Evolutionary conservation across 1,140 invertebrate genomes (phyloP), one percentile per base, ranked within the genome.

Genomic region (Portunus trituberculatus): DNA sequence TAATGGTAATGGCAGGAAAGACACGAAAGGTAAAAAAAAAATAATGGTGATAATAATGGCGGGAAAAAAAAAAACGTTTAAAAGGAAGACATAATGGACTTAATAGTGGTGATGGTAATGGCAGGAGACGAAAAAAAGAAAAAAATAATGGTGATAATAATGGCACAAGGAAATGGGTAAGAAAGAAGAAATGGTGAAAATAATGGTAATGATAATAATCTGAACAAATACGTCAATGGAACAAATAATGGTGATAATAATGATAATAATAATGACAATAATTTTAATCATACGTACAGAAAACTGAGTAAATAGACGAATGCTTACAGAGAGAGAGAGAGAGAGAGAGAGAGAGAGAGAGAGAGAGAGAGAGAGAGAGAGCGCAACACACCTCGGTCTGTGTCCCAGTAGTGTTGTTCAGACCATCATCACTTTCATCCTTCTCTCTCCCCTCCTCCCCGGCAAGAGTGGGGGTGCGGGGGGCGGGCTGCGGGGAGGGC

Each of bases 341-440:
- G 67, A 46, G 10, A 92, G 31, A 92, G 46, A 93, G 76, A 46
- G 20, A 83, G 76, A 59, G 76, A 93, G 39, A 46, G 20, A 84
- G 20, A 92, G 6, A 90, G 29, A 39, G 10, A 31, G 4, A 92
- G 67, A 92, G 48, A 29, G 25, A 92, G 48, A 28, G 10, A 76
- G 29, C 12, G 29, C 39, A 16, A 87, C 83, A 88, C 25, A 95
- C 94, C 94, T 95, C 93, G n/a, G 95, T 96, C 67, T 94, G 92
- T n/a, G 95, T 95, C 0, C 92, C 95, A 12, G 92, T 92, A 0
- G 96, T 93, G 31, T 45, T 39, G 16, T 29, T 90, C 25, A 29
- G 10, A 12, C 46, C 48, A 20, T 67, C 90, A 12, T 0, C 92
- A 76, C 46, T 76, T 39, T 14, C 45, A 1, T 46, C 32, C 31